Evolutionary conservation across 2,888 invertebrate genomes (phyloP), one percentile per base, ranked within the genome.

Genomic region (Hypolimnas misippus): DNA sequence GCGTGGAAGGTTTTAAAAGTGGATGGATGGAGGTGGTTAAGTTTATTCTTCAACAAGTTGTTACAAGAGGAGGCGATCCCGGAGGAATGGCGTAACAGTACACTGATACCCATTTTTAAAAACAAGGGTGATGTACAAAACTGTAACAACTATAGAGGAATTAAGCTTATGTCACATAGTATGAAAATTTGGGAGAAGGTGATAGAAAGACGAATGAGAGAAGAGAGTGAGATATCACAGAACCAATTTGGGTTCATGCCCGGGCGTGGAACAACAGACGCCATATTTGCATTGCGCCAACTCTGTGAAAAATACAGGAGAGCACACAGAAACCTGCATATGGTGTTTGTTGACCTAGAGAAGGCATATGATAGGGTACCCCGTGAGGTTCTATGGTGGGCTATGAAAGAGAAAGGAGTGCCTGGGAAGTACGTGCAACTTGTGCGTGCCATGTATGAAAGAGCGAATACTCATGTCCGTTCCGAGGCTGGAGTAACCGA

Each of bases 111-210:
- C 17, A 54, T 63, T 17, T 57, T 40, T 42, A 59, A 53, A 46
- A 52, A 52, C 14, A 55, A 38, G 19, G 53, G 38, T 35, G 53
- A 61, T 42, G 40, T 61, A 31, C 56, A 51, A 19, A 12, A 31
- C 17, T 50, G 40, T 19, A 52, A 29, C 14, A 63, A 49, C 12
- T 58, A 63, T 51, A 19, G 54, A 42, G 54, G 63, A 50, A 63
- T 63, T 61, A 65, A 65, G 53, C 59, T 59, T 10, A 56, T 56
- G 38, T 59, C 51, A 56, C 59, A 63, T 56, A 63, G 33, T 56
- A 56, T 57, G 57, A 61, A 65, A 54, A 46, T 44, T 16, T 55
- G 63, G 61, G 57, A 65, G 19, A 64, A 42, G 57, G 57, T 51
- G 42, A 44, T 64, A 54, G 53, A 40, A 6, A 53, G 49, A 64